Base-by-base conservation (phyloP, 2,888 invertebrate species). In the Orchesella flavescens region DNA sequence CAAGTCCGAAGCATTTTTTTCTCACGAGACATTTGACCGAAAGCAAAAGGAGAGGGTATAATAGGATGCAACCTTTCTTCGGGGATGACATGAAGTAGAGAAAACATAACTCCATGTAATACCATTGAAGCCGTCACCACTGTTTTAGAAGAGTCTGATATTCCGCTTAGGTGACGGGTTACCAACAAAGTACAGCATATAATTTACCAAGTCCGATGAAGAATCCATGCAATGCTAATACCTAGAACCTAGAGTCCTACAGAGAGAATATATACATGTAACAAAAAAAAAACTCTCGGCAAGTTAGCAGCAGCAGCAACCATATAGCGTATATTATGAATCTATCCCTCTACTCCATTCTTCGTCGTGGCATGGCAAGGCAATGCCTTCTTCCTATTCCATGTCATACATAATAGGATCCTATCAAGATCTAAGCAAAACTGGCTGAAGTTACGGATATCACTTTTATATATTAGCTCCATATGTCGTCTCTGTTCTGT, bases 101-200 rank as follows among this genome's bases (percentile, higher is more conserved):
- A 44, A 65, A 80, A 57, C 79, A 78, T 24, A 63, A 73, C 44
- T 73, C 61, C 23, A n/a, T 53, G 66, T 74, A 68, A 80, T 74
- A 19, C 74, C 73, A 80, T 80, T 68, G 57, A 55, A 74, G 59
- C 65, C 68, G 80, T 80, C 80, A 80, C 59, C 80, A 80, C 65
- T 72, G 80, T 74, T 80, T 80, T 66, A 68, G 61, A n/a, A 73
- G 46, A 69, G 49, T 23, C 24, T 65, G 63, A 71, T 65, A 57
- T 79, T 55, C 24, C 23, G 73, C 21, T 55, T 72, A 49, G 57
- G 65, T 79, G 65, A 72, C 68, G 72, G 57, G 66, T 66, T 72
- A 53, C 79, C 66, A 80, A 80, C 74, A 80, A 73, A 80, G 80
- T 73, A 55, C 49, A 74, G 74, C 74, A 68, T 73, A 80, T 34